phyloP scores from a whole-genome alignment of 2,797 vertebrate species.

The Cichlasoma orientale region DNA sequence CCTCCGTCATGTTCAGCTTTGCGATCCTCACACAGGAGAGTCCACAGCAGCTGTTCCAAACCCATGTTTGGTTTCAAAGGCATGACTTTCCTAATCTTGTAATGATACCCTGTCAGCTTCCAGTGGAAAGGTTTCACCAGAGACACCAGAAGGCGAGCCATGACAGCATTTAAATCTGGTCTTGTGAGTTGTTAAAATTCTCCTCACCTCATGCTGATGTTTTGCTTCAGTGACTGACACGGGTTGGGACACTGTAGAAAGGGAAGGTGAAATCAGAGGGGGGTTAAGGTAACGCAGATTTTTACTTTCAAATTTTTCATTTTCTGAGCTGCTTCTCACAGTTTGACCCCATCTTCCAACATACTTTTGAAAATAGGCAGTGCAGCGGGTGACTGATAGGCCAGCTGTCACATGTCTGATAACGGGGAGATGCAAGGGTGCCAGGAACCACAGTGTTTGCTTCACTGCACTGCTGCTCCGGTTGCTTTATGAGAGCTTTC shows the following conservation, averaged over 20 bases:
- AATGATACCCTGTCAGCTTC: constrained; percentile 44
- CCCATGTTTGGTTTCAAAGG: constrained; percentile 25
- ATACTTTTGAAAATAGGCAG: constrained; percentile 39
- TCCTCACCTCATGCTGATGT: constrained; percentile 27
- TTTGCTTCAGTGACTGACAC: constrained; percentile 23
- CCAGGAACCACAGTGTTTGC: constrained; percentile 53
- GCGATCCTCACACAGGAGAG: constrained; percentile 25
- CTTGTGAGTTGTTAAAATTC: constrained; percentile 14
- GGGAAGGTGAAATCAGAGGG: neutral
- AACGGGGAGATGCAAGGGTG: constrained; percentile 39
- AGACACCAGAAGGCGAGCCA: constrained; percentile 13
- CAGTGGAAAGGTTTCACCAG: constrained; percentile 10
- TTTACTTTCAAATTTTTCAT: constrained; percentile 26
- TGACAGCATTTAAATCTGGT: constrained; percentile 33
- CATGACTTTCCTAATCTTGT: constrained; percentile 32
- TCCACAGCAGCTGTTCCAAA: constrained; percentile 42
- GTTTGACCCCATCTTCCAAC: constrained; percentile 24
- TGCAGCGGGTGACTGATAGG: constrained; percentile 37
- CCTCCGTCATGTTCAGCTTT: constrained; percentile 14
- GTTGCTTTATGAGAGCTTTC: constrained; percentile 36
- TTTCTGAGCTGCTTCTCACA: constrained; percentile 38
- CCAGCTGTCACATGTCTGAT: constrained; percentile 67
- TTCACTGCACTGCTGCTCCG: constrained; percentile 36
- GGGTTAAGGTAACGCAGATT: constrained; percentile 29
- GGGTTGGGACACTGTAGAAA: constrained; percentile 11